Base-by-base conservation (phyloP, 2,113 vertebrate genomes). In the Egretta garzetta region DNA sequence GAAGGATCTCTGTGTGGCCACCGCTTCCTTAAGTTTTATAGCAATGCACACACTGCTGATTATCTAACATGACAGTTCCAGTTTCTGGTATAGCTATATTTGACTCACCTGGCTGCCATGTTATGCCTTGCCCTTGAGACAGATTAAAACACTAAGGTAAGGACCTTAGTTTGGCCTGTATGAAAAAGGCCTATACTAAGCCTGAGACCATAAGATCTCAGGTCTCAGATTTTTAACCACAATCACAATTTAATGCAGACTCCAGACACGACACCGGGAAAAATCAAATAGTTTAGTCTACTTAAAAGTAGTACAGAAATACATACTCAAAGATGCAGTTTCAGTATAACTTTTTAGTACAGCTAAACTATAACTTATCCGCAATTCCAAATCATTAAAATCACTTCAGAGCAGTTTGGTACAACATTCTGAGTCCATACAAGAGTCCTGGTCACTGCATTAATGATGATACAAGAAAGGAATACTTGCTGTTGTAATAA, bases 321-420 rank as follows among this genome's bases (percentile, higher is more conserved):
- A 62, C 3, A 70, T 60, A 33, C 14, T 84, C 50, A 82, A 70
- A 60, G 53, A 92, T 1, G 1, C 26, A 14, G 32, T 45, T 89
- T 80, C 37, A 52, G 32, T 39, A 75, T 53, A 37, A 49, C 32
- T 45, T 92, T 74, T 84, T 60, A 59, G 16, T 35, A 45, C 58
- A 90, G 45, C 56, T 50, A 55, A 92, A 47, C 53, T 64, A 5
- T 32, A 71, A 74, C 49, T 84, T 80, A 75, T 62, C 80, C 92
- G 74, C 45, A 84, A 88, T 87, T 93, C 50, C 58, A 74, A 77
- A 89, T 52, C 55, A 77, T 70, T 94, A 71, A 93, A 92, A 81
- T 58, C 80, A 70, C 84, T 93, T 82, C 87, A 72, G 92, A 80
- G 39, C 35, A 41, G 39, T 53, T 88, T 71, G 67, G 39, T 74